Evolutionary conservation across 1,140 invertebrate species (phyloP), one percentile per base, ranked within the genome.

Genomic region (Nymphalis io): DNA sequence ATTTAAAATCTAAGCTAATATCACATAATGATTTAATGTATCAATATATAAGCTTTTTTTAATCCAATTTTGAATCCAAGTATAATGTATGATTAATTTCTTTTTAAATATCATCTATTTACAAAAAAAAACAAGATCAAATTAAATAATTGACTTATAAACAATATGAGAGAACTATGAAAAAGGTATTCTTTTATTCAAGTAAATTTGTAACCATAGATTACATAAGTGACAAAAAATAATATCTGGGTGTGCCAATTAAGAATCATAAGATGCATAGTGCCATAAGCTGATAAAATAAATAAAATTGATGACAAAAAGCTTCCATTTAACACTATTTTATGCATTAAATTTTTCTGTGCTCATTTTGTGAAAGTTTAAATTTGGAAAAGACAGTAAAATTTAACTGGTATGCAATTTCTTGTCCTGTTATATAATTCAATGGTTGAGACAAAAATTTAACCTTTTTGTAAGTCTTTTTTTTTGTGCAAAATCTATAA

Each of bases 331-430:
- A 44, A 44, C 20, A 51, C 60, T 63, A 48, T 63, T 48, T 27
- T 63, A 48, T 63, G 60, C 42, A 46, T 46, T 48, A 27, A 27
- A 27, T 46, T 59, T 60, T 46, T 60, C 23, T 44, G 67, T 68
- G 60, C 59, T 40, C 39, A 6, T 57, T 42, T 68, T 61, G 44
- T 48, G 44, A 51, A 39, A 70, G 12, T 42, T 55, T n/a, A 21
- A 33, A 27, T 65, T 65, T 57, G 40, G 62, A 46, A 46, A 58
- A 66, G 40, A 46, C 27, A 61, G 40, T 61, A 61, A 66, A 66
- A 58, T 42, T 42, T 57, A 55, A 60, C 51, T 74, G 72, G 72
- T 70, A 74, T 74, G 72, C 55, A 40, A 74, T 74, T 70, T 70
- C 72, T 74, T 27, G 70, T 74, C 72, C 58, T 42, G 38, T 73